Evolutionary conservation across 2,888 invertebrate genomes (phyloP).

Genomic region (Cerceris ruficornis): DNA sequence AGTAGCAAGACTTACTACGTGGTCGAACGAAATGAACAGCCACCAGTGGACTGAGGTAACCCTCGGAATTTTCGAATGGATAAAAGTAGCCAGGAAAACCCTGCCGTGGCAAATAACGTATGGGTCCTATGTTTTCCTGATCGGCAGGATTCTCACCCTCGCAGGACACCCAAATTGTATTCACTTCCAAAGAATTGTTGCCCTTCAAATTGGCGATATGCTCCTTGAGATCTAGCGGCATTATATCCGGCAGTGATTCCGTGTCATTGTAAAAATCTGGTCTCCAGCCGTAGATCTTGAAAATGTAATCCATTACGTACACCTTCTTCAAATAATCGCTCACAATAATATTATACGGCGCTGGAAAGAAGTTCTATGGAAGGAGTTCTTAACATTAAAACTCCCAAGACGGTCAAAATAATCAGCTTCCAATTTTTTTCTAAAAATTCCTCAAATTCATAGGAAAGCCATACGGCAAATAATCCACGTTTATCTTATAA

Average conservation of each 20-base stretch:
- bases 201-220: conserved; percentile 85
- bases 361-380: no score
- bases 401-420: background rate
- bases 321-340: background rate
- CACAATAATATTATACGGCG: background rate
- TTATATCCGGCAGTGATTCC: conserved; percentile 86
- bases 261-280: conserved; percentile 92
- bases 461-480: no score
- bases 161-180: conserved; percentile 96
- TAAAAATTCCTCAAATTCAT: no score
- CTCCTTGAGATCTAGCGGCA: conserved; percentile 88
- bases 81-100: conserved; percentile 96
- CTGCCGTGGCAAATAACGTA: conserved; percentile 90
- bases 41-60: conserved; percentile 94
- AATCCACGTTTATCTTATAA: no score
- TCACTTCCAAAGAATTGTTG: conserved; percentile 84
- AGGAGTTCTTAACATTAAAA: no score
- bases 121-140: conserved; percentile 93
- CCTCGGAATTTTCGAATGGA: conserved; percentile 93
- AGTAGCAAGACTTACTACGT: conserved; percentile 85
- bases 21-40: conserved; percentile 93
- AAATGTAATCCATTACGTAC: background rate
- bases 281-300: conserved; percentile 92
- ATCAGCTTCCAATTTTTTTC: no score
- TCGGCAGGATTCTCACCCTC: conserved; percentile 97